phyloP scores from a whole-genome alignment of 2,797 vertebrate genomes.

The Antrozous pallidus region DNA sequence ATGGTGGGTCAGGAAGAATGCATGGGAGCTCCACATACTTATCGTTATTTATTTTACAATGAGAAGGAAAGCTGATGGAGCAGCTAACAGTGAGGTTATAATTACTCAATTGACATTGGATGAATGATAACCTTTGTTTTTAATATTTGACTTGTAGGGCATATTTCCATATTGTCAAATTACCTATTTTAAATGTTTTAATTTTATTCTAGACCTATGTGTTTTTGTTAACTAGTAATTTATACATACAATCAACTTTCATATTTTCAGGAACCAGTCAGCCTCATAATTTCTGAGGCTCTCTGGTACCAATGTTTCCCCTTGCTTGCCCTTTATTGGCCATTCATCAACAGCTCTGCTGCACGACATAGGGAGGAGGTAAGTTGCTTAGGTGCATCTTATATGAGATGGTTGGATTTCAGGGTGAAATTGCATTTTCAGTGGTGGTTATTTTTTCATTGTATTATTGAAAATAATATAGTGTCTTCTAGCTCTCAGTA shows the following conservation, averaged over 20 bases:
- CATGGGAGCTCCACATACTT: neutral
- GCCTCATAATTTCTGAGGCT: slow-evolving; percentile 17
- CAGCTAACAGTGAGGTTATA: slow-evolving; percentile 18
- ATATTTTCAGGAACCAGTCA: slow-evolving; percentile 38
- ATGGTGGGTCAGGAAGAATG: slow-evolving; percentile 22
- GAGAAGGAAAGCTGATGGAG: slow-evolving; percentile 17
- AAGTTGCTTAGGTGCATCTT: neutral
- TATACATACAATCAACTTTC: slow-evolving; percentile 29
- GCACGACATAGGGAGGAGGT: neutral
- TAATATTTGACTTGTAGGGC: slow-evolving; percentile 50
- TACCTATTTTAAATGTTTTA: slow-evolving; percentile 37
- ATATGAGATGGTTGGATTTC: neutral
- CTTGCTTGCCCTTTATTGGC: neutral
- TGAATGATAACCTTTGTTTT: slow-evolving; percentile 53
- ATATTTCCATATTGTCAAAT: slow-evolving; percentile 39
- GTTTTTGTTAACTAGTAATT: slow-evolving; percentile 40
- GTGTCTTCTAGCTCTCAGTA: neutral
- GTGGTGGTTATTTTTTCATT: neutral
- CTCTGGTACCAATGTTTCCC: neutral
- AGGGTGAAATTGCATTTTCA: neutral
- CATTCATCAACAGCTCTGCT: neutral
- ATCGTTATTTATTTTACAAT: neutral
- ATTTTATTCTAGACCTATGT: slow-evolving; percentile 33
- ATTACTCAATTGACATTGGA: slow-evolving; percentile 37
- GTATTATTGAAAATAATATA: neutral